These are phyloP conservation scores for Eupeodes latifasciatus DNA, from an alignment of 2,888 invertebrate species.

Conservation along the genomic window DNA sequence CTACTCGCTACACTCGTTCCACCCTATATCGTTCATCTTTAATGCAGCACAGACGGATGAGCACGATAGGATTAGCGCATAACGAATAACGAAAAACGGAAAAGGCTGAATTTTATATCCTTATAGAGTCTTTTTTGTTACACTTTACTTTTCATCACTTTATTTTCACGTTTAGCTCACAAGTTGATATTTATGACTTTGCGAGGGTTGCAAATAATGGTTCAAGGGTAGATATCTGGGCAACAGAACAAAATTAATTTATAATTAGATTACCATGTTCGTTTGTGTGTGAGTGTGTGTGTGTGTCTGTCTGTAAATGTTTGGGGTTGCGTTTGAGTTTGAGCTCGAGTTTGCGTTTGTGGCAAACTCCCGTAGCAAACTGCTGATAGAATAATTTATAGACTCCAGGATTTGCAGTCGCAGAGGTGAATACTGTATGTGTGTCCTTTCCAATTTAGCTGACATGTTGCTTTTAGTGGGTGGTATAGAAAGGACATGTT, in stretches of 20 bases:
- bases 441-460: slow-evolving; percentile 38
- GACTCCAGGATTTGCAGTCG: slow-evolving; percentile 44
- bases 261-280: slow-evolving; percentile 68
- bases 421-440: background rate
- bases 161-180: slow-evolving; percentile 70
- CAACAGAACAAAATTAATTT: slow-evolving; percentile 73
- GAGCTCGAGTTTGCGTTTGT: background rate
- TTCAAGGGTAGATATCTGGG: slow-evolving; percentile 49
- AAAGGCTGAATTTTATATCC: slow-evolving; percentile 59
- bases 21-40: slow-evolving; percentile 70
- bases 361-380: background rate
- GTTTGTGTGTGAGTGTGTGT: slow-evolving; percentile 18
- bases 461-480: slow-evolving; percentile 19
- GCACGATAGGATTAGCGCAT: slow-evolving; percentile 72
- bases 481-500: slow-evolving; percentile 21
- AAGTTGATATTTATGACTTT: slow-evolving; percentile 72
- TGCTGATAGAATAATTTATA: slow-evolving; percentile 71
- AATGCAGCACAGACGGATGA: slow-evolving; percentile 71
- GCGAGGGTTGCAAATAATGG: slow-evolving; percentile 25
- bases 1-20: slow-evolving; percentile 12
- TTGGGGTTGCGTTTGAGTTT: slow-evolving; percentile 10
- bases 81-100: slow-evolving; percentile 18
- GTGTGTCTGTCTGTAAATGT: background rate
- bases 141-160: slow-evolving; percentile 70
- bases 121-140: slow-evolving; percentile 20